Percentiles rank a stretch among this genome's conserved stretches.
These are phyloP conservation scores for Trematomus bernacchii DNA, from an alignment of 2,797 vertebrate species.

Conservation along the genomic window DNA sequence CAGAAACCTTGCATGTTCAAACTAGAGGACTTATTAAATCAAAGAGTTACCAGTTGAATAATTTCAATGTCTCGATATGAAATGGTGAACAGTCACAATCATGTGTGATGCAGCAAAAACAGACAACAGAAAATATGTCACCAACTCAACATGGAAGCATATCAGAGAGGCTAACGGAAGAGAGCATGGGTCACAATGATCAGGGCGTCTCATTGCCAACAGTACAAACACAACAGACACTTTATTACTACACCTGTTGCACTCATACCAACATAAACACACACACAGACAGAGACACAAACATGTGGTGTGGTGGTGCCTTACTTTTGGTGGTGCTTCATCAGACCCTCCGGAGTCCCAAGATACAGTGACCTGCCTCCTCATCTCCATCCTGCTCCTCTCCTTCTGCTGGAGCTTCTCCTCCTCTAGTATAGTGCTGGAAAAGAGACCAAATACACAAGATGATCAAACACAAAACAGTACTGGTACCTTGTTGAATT, in stretches of 20 bases:
- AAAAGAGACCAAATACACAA: conserved; percentile 8
- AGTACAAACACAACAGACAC: conserved; percentile 10
- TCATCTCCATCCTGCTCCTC: conserved; percentile 97
- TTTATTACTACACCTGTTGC: conserved; percentile 14
- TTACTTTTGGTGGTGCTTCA: conserved; percentile 98
- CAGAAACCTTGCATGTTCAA: not conserved
- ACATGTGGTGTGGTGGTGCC: not conserved
- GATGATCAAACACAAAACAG: not conserved
- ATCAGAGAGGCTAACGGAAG: not conserved
- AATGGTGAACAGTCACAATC: not conserved
- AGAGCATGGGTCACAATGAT: not conserved
- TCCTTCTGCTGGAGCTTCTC: conserved; percentile 98
- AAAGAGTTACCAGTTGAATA: not conserved
- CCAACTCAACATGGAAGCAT: not conserved
- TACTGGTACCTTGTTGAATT: not conserved
- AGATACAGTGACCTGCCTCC: conserved; percentile 94
- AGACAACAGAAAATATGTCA: not conserved
- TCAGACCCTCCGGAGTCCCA: conserved; percentile 98
- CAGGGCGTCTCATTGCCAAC: conserved; percentile 6
- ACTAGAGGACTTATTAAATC: not conserved
- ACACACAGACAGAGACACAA: conserved; percentile 10
- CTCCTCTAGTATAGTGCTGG: conserved; percentile 96
- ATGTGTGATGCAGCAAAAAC: not conserved
- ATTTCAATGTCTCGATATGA: not conserved
- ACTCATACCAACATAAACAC: conserved; percentile 11